Evolutionary conservation across 1,140 invertebrate species (phyloP).

Genomic region (Zaprionus tsacasi): DNA sequence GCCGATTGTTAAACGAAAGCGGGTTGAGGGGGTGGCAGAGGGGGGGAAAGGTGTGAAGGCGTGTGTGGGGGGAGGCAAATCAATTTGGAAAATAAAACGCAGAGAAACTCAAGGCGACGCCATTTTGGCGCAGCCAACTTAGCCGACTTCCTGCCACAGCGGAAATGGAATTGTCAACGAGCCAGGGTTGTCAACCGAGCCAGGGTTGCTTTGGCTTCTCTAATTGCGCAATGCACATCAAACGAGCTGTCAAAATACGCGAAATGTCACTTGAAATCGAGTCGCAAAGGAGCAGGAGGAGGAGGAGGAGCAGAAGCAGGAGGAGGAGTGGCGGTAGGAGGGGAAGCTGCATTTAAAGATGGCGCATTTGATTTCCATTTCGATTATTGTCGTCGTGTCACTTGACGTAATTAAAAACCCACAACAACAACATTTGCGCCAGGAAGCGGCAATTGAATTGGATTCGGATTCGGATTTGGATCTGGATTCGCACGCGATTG

Average conservation of each 20-base stretch:
- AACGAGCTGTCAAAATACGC: constrained; percentile 64
- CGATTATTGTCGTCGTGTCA: constrained; percentile 69
- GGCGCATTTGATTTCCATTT: constrained; percentile 75
- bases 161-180: constrained; percentile 47
- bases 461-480: constrained; percentile 14
- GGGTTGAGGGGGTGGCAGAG: background rate
- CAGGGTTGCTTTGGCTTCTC: constrained; percentile 10
- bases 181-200: background rate
- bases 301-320: background rate
- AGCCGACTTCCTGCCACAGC: constrained; percentile 17
- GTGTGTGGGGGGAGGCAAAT: constrained; percentile 1
- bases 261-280: constrained; percentile 67
- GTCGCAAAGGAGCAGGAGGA: constrained; percentile 2
- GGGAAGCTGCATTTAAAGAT: constrained; percentile 49
- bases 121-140: constrained; percentile 18
- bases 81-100: constrained; percentile 10
- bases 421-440: constrained; percentile 60
- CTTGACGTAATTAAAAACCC: constrained; percentile 75
- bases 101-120: constrained; percentile 12
- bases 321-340: background rate
- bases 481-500: background rate
- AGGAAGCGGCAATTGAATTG: constrained; percentile 69
- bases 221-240: constrained; percentile 53
- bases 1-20: constrained; percentile 14
- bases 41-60: background rate